Conservation (phyloP, 2,888 invertebrate genomes). For the Thyatira batis region DNA sequence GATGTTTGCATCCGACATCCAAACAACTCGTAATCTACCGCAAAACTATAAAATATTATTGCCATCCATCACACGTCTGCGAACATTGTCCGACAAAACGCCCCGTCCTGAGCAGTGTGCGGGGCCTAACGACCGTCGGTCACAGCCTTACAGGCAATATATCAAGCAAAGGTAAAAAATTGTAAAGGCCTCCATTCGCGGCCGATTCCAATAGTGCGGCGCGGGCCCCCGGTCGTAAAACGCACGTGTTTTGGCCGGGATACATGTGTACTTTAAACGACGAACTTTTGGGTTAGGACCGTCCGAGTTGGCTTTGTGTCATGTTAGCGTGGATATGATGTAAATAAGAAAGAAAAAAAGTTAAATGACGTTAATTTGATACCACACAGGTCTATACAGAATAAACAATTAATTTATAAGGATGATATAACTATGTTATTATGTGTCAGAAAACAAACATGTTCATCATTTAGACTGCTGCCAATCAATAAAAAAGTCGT, state of each 20-base stretch:
- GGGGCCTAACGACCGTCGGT: constrained; percentile 38
- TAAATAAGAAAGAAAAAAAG: not conserved
- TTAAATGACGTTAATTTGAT: no score
- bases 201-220: constrained; percentile 67
- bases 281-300: constrained; percentile 74
- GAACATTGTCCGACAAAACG: constrained; percentile 49
- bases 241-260: constrained; percentile 71
- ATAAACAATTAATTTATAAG: no score
- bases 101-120: constrained; percentile 25
- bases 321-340: constrained; percentile 42
- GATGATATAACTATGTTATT: no score
- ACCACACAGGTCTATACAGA: no score
- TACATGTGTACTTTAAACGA: constrained; percentile 76
- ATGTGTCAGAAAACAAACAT: no score
- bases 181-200: constrained; percentile 58
- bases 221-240: constrained; percentile 65
- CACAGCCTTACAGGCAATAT: constrained; percentile 11
- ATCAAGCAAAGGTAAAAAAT: constrained; percentile 51
- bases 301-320: constrained; percentile 54
- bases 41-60: constrained; percentile 42
- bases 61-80: constrained; percentile 49
- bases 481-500: no score
- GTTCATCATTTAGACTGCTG: no score
- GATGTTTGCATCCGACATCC: constrained; percentile 31
- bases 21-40: constrained; percentile 33